Percentiles rank a stretch among this genome's conserved stretches.
These are phyloP conservation scores for Philotrypesis tridentata DNA, from an alignment of 1,140 invertebrate genomes.

Conservation along the genomic window DNA sequence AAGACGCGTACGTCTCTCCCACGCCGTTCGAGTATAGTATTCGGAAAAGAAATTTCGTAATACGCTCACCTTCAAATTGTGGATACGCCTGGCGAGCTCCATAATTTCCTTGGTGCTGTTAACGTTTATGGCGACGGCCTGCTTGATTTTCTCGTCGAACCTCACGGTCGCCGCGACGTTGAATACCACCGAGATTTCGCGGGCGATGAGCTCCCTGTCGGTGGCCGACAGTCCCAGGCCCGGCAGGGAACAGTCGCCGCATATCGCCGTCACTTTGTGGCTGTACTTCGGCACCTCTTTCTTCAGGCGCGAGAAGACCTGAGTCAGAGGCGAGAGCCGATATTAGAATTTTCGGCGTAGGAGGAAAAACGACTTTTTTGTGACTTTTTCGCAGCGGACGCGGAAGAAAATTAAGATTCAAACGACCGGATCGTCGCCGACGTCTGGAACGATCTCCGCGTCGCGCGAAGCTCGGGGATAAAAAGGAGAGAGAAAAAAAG, in stretches of 20 bases:
- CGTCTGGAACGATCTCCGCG: too few relatives aligned
- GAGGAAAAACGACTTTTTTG: constrained; percentile 10
- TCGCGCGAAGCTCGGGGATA: too few relatives aligned
- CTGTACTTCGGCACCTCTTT: constrained; percentile 67
- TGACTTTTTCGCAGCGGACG: too few relatives aligned
- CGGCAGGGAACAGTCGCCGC: constrained; percentile 78
- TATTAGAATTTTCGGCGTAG: too few relatives aligned
- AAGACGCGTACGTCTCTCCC: too few relatives aligned
- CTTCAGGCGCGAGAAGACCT: constrained; percentile 67
- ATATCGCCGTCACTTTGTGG: constrained; percentile 77
- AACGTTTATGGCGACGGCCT: constrained; percentile 78
- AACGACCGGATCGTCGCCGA: too few relatives aligned
- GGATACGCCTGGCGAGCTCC: constrained; percentile 76
- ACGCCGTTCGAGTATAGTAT: too few relatives aligned
- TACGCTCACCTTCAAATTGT: constrained; percentile 76
- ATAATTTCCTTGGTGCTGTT: constrained; percentile 76
- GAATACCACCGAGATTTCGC: constrained; percentile 85
- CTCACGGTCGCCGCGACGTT: constrained; percentile 91
- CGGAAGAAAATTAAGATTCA: too few relatives aligned
- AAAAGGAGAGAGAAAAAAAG: too few relatives aligned
- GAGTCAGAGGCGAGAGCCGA: constrained; percentile 42
- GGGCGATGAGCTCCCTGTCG: constrained; percentile 76
- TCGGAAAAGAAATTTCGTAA: too few relatives aligned
- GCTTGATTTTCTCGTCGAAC: constrained; percentile 87
- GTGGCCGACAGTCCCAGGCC: constrained; percentile 76